A percentile compares a stretch with the other conserved stretches of the same genome.
phyloP scores from a whole-genome alignment of 2,797 vertebrate species.

The Chaenodraco wilsoni region DNA sequence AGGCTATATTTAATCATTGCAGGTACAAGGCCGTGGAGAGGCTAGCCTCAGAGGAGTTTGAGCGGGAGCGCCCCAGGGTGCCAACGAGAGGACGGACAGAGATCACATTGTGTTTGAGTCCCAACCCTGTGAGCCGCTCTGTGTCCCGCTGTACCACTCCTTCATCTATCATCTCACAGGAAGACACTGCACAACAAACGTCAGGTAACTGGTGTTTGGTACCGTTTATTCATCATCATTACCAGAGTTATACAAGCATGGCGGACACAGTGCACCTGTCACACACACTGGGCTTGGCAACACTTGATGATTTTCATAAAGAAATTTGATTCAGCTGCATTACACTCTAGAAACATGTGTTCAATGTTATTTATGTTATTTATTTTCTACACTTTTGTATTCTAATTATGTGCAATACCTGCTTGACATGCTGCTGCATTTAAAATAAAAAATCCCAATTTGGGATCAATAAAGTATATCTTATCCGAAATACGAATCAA shows the following conservation, averaged over 20 bases:
- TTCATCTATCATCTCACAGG: slow-evolving; percentile 78
- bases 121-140: slow-evolving; percentile 80
- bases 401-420: too few relatives aligned
- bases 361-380: too few relatives aligned
- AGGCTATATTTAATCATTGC: slow-evolving; percentile 18
- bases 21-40: slow-evolving; percentile 96
- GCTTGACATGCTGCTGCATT: too few relatives aligned
- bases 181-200: slow-evolving; percentile 69
- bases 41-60: slow-evolving; percentile 89
- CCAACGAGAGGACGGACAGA: slow-evolving; percentile 88
- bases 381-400: too few relatives aligned
- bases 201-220: slow-evolving; percentile 78
- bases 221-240: slow-evolving; percentile 3
- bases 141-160: slow-evolving; percentile 78
- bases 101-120: slow-evolving; percentile 91
- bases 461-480: too few relatives aligned
- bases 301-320: slow-evolving; percentile 27
- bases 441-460: too few relatives aligned
- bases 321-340: slow-evolving; percentile 40
- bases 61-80: slow-evolving; percentile 85
- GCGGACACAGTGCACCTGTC: slow-evolving; percentile 23
- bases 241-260: slow-evolving; percentile 1
- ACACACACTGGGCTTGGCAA: slow-evolving; percentile 22
- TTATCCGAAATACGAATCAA: neutral
- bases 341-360: neutral